Percentiles rank a stretch among this genome's conserved stretches.
Conservation (phyloP, 2,888 invertebrate species). For the Trimorus sp. region DNA sequence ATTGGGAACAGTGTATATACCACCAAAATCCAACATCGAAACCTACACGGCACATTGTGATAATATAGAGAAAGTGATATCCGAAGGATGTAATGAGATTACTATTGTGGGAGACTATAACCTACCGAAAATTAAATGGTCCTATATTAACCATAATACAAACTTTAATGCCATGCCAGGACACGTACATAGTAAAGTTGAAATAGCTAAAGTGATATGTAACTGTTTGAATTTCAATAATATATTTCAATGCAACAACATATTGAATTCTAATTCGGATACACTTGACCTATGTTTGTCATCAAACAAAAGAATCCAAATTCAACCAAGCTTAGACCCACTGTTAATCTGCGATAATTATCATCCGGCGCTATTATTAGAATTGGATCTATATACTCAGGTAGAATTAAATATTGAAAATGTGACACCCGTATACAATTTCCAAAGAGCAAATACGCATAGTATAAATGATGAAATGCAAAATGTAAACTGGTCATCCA, state of each 20-base stretch:
- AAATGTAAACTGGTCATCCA: background rate
- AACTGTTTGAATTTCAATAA: slow-evolving; percentile 13
- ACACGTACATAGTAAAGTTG: background rate
- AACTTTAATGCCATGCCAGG: background rate
- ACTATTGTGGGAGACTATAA: slow-evolving; percentile 20
- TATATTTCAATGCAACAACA: slow-evolving; percentile 9
- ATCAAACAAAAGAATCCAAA: background rate
- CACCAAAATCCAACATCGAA: slow-evolving; percentile 8
- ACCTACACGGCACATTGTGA: slow-evolving; percentile 9
- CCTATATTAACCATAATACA: background rate
- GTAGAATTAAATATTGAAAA: background rate
- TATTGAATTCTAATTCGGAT: background rate
- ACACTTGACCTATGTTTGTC: slow-evolving; percentile 31
- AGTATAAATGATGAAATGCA: background rate
- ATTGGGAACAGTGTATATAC: slow-evolving; percentile 17
- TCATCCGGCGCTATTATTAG: slow-evolving; percentile 18
- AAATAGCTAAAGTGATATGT: background rate
- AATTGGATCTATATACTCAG: background rate
- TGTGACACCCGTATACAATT: background rate
- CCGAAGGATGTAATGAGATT: background rate
- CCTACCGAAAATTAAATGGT: slow-evolving; percentile 18
- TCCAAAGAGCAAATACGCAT: background rate
- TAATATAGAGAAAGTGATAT: slow-evolving; percentile 1
- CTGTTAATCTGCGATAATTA: background rate
- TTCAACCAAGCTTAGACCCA: background rate